Evolutionary conservation across 2,888 invertebrate species (phyloP), one percentile per base, ranked within the genome.

Genomic region (Drosophila mettleri): DNA sequence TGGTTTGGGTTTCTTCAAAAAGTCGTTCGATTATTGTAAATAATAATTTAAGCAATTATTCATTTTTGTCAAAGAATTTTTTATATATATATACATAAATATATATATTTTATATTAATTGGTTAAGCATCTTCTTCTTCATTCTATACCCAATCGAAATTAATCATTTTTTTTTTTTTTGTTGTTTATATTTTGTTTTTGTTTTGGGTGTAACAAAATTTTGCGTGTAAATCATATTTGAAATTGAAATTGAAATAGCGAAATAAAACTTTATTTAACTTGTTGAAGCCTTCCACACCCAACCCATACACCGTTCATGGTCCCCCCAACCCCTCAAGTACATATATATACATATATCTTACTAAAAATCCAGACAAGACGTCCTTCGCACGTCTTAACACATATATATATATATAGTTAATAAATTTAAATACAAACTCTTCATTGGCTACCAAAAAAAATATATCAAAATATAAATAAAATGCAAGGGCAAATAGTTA

Each of bases 141-240:
- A 38, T 16, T 49, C 22, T 10, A 34, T 57, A 55, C 22, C 51
- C 41, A 51, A 67, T 45, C 53, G 24, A 31, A 52, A 52, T 22
- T 34, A 6, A 31, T 24, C 31, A 16, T 34, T 29, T 22, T 20
- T 39, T 22, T 45, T 18, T 43, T 29, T 52, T 43, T 68, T 64
- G 1, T 22, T n/a, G n/a, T n/a, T n/a, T n/a, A 22, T 12, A 16
- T 45, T 54, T 33, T 27, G 36, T 58, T 72, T 78, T 72, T 76
- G 82, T 90, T 90, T 89, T 89, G 90, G 89, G 89, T 90, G 89
- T 89, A 89, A 89, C 87, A 79, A 90, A 88, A 80, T 87, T 87
- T 81, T 84, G 84, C 82, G 86, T 83, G 49, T 45, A 45, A 45
- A 45, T 45, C 43, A 34, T 10, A 49, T 49, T 49, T 34, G 65